Evolutionary conservation across 92 coral and sea anemone genomes (phyloP).

Genomic region (Bergia puertoricense): DNA sequence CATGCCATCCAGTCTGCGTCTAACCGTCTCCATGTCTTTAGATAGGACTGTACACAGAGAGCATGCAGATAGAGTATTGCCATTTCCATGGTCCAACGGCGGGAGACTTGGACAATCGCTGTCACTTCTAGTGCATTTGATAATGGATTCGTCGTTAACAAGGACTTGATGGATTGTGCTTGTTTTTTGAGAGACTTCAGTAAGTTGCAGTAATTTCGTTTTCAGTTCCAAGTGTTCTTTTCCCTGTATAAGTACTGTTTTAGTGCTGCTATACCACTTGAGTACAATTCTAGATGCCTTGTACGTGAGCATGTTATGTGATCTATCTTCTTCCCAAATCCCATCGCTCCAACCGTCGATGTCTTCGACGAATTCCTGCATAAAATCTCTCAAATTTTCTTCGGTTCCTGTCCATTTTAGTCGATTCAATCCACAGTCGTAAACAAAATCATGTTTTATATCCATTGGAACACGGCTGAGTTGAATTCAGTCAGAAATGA

Average conservation of each 20-base stretch:
- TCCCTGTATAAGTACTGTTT: slow-evolving; percentile 32
- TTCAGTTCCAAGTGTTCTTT: slow-evolving; percentile 39
- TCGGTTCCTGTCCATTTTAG: neutral
- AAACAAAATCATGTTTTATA: slow-evolving; percentile 13
- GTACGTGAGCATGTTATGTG: slow-evolving; percentile 41
- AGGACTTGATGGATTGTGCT: slow-evolving; percentile 23
- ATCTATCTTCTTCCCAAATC: slow-evolving; percentile 39
- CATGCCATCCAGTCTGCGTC: slow-evolving; percentile 20
- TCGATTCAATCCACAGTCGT: neutral
- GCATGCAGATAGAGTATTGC: slow-evolving; percentile 17
- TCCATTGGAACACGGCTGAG: slow-evolving; percentile 4
- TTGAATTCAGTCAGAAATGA: neutral
- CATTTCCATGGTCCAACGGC: slow-evolving; percentile 12
- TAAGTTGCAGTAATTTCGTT: slow-evolving; percentile 20
- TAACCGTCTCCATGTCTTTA: slow-evolving; percentile 31
- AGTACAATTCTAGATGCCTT: slow-evolving; percentile 43
- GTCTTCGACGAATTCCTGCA: slow-evolving; percentile 21
- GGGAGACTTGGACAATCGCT: slow-evolving; percentile 6
- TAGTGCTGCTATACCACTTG: slow-evolving; percentile 45
- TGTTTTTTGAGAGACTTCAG: slow-evolving; percentile 17
- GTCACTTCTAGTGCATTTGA: slow-evolving; percentile 7
- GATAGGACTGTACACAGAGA: slow-evolving; percentile 27
- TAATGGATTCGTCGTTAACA: slow-evolving; percentile 24
- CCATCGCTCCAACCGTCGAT: slow-evolving; percentile 29
- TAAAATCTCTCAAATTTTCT: slow-evolving; percentile 21